Percentiles rank a stretch among this genome's conserved stretches.
Conservation (phyloP, 2,113 vertebrate species). For the Phalacrocorax pelagicus region DNA sequence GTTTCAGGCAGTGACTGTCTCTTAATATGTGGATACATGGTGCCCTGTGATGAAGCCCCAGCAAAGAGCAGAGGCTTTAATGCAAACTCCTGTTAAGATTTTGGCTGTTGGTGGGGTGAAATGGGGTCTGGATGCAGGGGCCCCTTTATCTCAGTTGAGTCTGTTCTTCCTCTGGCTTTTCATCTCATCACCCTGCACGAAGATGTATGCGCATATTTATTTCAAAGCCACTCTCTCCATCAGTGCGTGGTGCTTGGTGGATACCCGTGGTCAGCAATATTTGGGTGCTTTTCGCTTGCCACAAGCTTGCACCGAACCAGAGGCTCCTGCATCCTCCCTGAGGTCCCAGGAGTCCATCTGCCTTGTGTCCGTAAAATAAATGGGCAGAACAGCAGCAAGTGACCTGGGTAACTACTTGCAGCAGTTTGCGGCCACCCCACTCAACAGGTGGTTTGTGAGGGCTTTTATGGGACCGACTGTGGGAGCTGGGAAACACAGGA, state of each 20-base stretch:
- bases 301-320: background rate
- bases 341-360: background rate
- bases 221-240: background rate
- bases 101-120: background rate
- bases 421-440: rapidly evolving
- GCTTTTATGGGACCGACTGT: background rate
- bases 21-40: rapidly evolving
- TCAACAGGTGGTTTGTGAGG: rapidly evolving
- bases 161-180: background rate
- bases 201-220: background rate
- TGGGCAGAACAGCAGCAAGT: rapidly evolving
- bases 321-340: background rate
- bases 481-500: background rate
- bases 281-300: background rate
- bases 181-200: background rate
- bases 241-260: background rate
- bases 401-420: rapidly evolving
- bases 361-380: background rate
- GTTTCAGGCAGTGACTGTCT: background rate
- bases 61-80: background rate
- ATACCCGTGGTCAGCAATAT: background rate
- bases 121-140: background rate
- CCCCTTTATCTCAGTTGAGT: background rate
- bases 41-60: background rate
- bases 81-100: background rate